These are phyloP conservation scores for Luperina nickerlii DNA, from an alignment of 2,888 invertebrate genomes.

Conservation along the genomic window DNA sequence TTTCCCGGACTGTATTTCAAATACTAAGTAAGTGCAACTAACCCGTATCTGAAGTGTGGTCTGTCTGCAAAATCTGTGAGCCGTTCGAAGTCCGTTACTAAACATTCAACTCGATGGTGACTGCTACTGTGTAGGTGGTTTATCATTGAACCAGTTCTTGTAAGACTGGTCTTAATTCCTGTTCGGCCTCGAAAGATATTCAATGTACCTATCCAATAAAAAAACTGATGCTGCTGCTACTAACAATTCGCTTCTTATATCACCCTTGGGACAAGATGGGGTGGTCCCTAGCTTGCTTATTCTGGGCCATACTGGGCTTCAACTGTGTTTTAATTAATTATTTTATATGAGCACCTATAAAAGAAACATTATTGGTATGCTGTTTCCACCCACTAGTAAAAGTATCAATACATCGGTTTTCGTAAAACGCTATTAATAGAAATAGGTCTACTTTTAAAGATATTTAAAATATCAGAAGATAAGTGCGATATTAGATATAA, in stretches of 20 bases:
- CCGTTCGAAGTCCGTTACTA: constrained; percentile 27
- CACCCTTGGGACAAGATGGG: constrained; percentile 32
- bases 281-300: background rate
- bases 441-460: background rate
- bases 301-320: background rate
- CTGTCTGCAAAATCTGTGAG: background rate
- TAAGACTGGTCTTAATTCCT: constrained; percentile 29
- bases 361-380: background rate
- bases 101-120: constrained; percentile 35
- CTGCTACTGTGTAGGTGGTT: constrained; percentile 49
- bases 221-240: constrained; percentile 2
- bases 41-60: background rate
- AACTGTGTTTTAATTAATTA: constrained; percentile 22
- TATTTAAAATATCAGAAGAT: constrained; percentile 45
- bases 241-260: constrained; percentile 10
- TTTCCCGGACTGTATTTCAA: background rate
- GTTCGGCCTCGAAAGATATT: constrained; percentile 8
- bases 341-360: background rate
- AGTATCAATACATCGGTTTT: background rate
- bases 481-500: constrained; percentile 57
- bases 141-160: constrained; percentile 51
- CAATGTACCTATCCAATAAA: constrained; percentile 24
- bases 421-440: background rate
- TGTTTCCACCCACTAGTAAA: background rate
- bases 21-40: background rate